Conservation (phyloP, 2,888 invertebrate genomes). For the Chrysomela aeneicollis region DNA sequence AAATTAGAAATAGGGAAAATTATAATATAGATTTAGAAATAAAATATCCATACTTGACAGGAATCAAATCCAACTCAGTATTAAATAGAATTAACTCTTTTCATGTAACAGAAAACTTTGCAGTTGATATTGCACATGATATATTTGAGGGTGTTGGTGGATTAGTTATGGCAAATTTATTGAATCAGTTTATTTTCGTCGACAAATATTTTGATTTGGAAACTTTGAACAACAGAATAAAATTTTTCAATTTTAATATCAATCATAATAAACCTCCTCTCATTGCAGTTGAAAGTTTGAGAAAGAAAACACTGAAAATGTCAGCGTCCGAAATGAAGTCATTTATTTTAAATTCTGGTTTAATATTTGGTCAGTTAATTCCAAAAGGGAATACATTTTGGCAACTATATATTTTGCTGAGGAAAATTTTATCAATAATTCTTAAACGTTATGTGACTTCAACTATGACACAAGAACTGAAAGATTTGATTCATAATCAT, state of each 20-base stretch:
- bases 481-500: slow-evolving; percentile 26
- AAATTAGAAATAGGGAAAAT: slow-evolving; percentile 19
- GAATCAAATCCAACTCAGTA: slow-evolving; percentile 15
- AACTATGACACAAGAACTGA: slow-evolving; percentile 12
- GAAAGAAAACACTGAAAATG: slow-evolving; percentile 31
- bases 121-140: slow-evolving; percentile 27
- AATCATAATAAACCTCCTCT: slow-evolving; percentile 21
- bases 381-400: slow-evolving; percentile 26
- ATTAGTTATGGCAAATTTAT: slow-evolving; percentile 22
- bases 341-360: slow-evolving; percentile 26
- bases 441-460: slow-evolving; percentile 17
- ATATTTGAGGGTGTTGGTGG: slow-evolving; percentile 31
- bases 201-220: slow-evolving; percentile 26
- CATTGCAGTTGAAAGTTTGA: slow-evolving; percentile 28
- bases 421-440: slow-evolving; percentile 29
- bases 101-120: slow-evolving; percentile 22
- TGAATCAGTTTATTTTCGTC: slow-evolving; percentile 25
- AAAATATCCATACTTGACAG: slow-evolving; percentile 17
- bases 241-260: slow-evolving; percentile 27
- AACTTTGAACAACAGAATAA: slow-evolving; percentile 26
- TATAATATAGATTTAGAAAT: slow-evolving; percentile 16
- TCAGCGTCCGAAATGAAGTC: slow-evolving; percentile 32
- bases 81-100: slow-evolving; percentile 21
- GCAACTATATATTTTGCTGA: slow-evolving; percentile 27
- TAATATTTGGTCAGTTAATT: slow-evolving; percentile 28